Conservation (phyloP, 2,797 vertebrate species). For the Neostethus bicornis region DNA sequence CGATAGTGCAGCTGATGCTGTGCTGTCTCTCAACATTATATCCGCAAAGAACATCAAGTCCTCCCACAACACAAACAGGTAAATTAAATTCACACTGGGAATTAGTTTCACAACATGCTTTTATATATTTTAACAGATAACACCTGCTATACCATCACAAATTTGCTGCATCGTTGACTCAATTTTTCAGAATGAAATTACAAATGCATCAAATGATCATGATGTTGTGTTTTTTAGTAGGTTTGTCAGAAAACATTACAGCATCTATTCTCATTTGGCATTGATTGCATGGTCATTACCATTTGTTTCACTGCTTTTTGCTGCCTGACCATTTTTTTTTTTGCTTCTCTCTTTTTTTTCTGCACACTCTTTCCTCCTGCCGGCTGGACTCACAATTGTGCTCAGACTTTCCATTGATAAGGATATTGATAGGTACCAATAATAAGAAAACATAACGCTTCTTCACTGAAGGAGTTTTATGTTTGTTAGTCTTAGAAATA, state of each 20-base stretch:
- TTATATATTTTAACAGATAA: too few species aligned
- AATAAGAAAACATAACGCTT: slow-evolving; percentile 80
- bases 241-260: not conserved
- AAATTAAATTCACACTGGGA: slow-evolving; percentile 1
- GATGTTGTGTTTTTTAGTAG: not conserved
- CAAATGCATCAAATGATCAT: not conserved
- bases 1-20: slow-evolving; percentile 88
- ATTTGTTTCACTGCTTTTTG: slow-evolving; percentile 50
- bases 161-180: not conserved
- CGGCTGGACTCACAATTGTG: slow-evolving; percentile 85
- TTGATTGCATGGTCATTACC: slow-evolving; percentile 55
- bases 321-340: slow-evolving; percentile 76
- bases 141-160: not conserved
- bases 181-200: not conserved
- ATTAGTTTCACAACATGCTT: not conserved
- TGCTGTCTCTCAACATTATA: slow-evolving; percentile 96
- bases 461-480: slow-evolving; percentile 76
- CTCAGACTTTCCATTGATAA: slow-evolving; percentile 99
- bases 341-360: slow-evolving; percentile 62
- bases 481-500: slow-evolving; percentile 57
- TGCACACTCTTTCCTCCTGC: slow-evolving; percentile 71
- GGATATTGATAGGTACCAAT: slow-evolving; percentile 97
- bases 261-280: slow-evolving; percentile 17
- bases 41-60: slow-evolving; percentile 97
- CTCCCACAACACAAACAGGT: slow-evolving; percentile 94